phyloP scores from a whole-genome alignment of 2,888 invertebrate species.

The Agriopis leucophaearia region DNA sequence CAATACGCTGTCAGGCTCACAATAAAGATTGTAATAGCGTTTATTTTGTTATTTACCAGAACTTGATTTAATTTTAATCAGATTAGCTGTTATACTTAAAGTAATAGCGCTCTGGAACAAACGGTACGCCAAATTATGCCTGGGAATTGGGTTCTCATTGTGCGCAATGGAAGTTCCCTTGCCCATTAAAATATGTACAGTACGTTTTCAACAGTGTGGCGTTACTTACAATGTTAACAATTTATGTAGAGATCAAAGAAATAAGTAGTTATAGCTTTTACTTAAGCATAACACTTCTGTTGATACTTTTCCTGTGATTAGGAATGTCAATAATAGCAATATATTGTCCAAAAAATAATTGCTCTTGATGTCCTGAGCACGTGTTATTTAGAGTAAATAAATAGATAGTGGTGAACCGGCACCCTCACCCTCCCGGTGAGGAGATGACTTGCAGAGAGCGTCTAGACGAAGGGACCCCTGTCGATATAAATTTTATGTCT shows the following conservation, averaged over 20 bases:
- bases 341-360: conserved; percentile 49
- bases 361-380: conserved; percentile 72
- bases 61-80: conserved; percentile 69
- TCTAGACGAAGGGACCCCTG: conserved; percentile 83
- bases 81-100: conserved; percentile 74
- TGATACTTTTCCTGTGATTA: background rate
- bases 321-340: conserved; percentile 16
- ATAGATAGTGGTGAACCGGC: conserved; percentile 77
- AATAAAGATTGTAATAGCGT: conserved; percentile 57
- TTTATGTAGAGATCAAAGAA: background rate
- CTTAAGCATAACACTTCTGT: background rate
- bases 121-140: conserved; percentile 82
- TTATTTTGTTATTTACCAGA: conserved; percentile 60
- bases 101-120: conserved; percentile 69
- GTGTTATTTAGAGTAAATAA: conserved; percentile 81
- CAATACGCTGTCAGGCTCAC: conserved; percentile 34
- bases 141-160: conserved; percentile 82
- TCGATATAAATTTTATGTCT: conserved; percentile 58
- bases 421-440: conserved; percentile 75
- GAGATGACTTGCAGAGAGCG: conserved; percentile 80
- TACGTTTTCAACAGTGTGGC: conserved; percentile 5
- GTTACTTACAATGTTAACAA: conserved; percentile 6
- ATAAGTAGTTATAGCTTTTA: background rate
- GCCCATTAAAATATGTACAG: conserved; percentile 44
- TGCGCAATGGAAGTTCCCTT: conserved; percentile 62